phyloP scores from a whole-genome alignment of 2,797 vertebrate species.

The Alauda arvensis region DNA sequence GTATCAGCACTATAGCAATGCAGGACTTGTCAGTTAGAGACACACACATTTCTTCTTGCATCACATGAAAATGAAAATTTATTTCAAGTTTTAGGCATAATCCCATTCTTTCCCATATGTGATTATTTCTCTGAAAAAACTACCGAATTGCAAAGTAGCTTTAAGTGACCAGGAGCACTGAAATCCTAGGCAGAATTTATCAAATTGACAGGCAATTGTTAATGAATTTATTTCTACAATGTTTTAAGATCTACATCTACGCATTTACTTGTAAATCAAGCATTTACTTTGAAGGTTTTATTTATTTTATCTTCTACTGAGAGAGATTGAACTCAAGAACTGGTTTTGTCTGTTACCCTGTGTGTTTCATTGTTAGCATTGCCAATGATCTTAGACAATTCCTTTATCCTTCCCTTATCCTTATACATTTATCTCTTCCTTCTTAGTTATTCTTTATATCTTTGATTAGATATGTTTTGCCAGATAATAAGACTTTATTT shows the following conservation, averaged over 20 bases:
- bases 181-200: slow-evolving; percentile 3
- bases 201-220: not conserved
- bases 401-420: not conserved
- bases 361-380: not conserved
- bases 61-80: slow-evolving; percentile 46
- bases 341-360: not conserved
- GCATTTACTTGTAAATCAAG: not conserved
- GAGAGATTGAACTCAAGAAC: not conserved
- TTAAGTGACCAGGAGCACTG: not conserved
- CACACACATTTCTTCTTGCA: slow-evolving; percentile 20
- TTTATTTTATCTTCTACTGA: not conserved
- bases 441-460: not conserved
- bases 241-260: not conserved
- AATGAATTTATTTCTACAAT: not conserved
- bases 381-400: not conserved
- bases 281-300: not conserved
- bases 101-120: not conserved
- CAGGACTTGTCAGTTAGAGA: slow-evolving; percentile 17
- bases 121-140: slow-evolving; percentile 28
- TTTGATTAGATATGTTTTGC: slow-evolving; percentile 1
- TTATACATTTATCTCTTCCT: not conserved
- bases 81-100: slow-evolving; percentile 20
- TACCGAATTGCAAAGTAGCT: not conserved
- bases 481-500: not conserved
- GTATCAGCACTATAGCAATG: slow-evolving; percentile 20